These are phyloP conservation scores for Diabrotica undecimpunctata DNA, from an alignment of 1,140 invertebrate genomes.

Conservation along the genomic window DNA sequence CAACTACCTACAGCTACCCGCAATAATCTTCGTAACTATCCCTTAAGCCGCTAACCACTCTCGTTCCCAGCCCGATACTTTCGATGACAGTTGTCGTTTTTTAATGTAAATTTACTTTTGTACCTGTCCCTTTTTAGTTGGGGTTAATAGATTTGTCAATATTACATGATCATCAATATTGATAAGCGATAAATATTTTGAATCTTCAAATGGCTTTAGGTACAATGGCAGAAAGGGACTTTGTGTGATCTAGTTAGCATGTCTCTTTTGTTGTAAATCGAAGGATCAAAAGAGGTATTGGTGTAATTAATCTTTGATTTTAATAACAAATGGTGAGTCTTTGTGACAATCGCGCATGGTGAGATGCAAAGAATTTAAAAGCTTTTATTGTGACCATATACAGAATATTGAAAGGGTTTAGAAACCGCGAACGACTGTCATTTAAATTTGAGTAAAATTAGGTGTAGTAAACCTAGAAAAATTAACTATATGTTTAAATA, in stretches of 20 bases:
- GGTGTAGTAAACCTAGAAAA: no score
- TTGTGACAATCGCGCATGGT: background rate
- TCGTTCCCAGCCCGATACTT: constrained; percentile 4
- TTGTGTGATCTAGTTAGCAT: constrained; percentile 31
- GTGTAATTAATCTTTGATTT: constrained; percentile 1
- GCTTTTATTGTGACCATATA: no score
- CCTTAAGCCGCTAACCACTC: no score
- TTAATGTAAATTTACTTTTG: constrained; percentile 15
- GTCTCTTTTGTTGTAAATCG: constrained; percentile 13
- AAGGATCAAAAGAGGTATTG: constrained; percentile 2
- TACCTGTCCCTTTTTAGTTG: background rate
- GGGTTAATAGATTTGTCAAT: constrained; percentile 35
- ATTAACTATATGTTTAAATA: no score
- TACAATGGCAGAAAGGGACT: constrained; percentile 21
- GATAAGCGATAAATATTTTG: constrained; percentile 39
- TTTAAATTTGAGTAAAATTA: no score
- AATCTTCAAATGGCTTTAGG: constrained; percentile 28
- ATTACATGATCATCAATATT: constrained; percentile 36
- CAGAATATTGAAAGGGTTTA: no score
- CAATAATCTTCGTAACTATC: no score
- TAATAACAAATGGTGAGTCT: background rate
- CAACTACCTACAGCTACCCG: no score
- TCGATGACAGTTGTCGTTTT: constrained; percentile 15
- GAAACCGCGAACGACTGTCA: no score
- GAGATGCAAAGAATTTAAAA: background rate